Conservation (phyloP, 2,888 invertebrate species). For the Drosophila buzzatii region DNA sequence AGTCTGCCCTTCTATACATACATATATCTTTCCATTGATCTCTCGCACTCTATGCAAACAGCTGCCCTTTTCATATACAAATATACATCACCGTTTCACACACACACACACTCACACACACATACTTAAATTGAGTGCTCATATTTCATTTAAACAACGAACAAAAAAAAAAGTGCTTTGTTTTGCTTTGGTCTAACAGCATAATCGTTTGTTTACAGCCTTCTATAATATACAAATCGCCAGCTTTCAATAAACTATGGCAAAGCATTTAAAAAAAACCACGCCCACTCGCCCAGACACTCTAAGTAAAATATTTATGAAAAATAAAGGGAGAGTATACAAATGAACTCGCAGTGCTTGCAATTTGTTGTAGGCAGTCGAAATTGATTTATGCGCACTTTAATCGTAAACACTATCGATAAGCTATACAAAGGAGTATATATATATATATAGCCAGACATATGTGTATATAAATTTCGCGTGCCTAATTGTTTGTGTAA, state of each 20-base stretch:
- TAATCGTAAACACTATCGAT: constrained; percentile 27
- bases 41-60: neutral
- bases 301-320: neutral
- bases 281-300: neutral
- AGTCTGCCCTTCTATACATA: no score
- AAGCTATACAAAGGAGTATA: neutral
- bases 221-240: constrained; percentile 39
- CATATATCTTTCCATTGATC: neutral
- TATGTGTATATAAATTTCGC: neutral
- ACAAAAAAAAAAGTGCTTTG: constrained; percentile 13
- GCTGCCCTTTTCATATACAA: constrained; percentile 2
- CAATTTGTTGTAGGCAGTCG: constrained; percentile 7
- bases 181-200: constrained; percentile 16
- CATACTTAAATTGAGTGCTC: constrained; percentile 17
- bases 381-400: constrained; percentile 47
- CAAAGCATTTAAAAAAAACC: constrained; percentile 8
- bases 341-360: constrained; percentile 39
- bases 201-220: constrained; percentile 61
- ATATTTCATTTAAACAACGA: constrained; percentile 44
- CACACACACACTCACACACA: neutral
- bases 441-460: neutral
- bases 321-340: neutral
- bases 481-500: constrained; percentile 29
- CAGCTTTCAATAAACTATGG: constrained; percentile 36
- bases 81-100: neutral